Conservation (phyloP, 1,140 invertebrate species). For the Parasteatoda tepidariorum region DNA sequence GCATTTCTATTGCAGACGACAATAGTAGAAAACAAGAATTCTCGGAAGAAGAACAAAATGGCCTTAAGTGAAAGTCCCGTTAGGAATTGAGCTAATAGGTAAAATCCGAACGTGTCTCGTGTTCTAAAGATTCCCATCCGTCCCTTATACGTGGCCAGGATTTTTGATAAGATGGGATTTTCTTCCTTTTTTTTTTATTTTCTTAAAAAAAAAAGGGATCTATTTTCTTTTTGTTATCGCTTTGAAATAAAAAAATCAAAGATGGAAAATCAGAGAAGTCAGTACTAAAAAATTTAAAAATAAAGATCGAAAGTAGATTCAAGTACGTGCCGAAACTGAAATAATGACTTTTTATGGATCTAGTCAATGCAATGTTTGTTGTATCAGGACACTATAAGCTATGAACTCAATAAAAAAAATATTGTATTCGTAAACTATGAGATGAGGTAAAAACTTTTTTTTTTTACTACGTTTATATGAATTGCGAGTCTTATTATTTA, state of each 20-base stretch:
- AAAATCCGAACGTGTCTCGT: slow-evolving; percentile 39
- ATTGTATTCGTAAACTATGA: too few relatives aligned
- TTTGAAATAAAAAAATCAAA: not conserved
- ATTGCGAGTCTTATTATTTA: too few relatives aligned
- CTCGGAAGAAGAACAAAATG: slow-evolving; percentile 6
- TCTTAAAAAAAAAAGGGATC: not conserved
- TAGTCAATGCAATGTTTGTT: too few relatives aligned
- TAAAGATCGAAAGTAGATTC: too few relatives aligned
- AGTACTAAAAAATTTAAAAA: too few relatives aligned
- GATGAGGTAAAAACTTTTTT: too few relatives aligned
- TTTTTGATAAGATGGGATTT: not conserved
- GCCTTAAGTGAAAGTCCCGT: slow-evolving; percentile 44
- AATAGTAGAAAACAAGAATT: not conserved
- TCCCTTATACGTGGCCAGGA: not conserved
- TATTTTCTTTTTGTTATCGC: not conserved
- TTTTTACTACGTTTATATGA: too few relatives aligned
- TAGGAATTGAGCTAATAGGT: slow-evolving; percentile 18
- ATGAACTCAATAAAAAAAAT: too few relatives aligned
- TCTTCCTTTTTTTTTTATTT: not conserved
- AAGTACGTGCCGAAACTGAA: too few relatives aligned
- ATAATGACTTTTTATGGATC: too few relatives aligned
- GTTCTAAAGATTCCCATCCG: not conserved
- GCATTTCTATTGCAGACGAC: not conserved
- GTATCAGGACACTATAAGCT: too few relatives aligned
- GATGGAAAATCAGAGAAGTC: not conserved